These are phyloP conservation scores for Caenorhabditis sp. DNA, from an alignment of 2,888 invertebrate genomes.

Conservation along the genomic window DNA sequence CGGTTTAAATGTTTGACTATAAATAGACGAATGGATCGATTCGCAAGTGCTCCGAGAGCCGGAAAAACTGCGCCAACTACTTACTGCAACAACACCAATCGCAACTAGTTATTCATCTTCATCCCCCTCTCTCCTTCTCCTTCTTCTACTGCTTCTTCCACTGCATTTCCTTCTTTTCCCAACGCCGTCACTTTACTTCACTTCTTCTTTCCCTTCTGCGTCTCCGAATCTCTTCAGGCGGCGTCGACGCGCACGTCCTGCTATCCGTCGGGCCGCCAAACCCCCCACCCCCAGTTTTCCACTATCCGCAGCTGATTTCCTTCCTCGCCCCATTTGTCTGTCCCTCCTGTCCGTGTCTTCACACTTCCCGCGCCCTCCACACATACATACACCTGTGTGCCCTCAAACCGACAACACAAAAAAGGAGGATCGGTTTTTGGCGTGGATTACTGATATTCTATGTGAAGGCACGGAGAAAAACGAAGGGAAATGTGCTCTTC, in stretches of 20 bases:
- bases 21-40: not conserved
- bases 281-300: not conserved
- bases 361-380: not conserved
- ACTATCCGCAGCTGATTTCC: constrained; percentile 56
- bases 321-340: constrained; percentile 33
- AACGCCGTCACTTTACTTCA: constrained; percentile 40
- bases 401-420: not conserved
- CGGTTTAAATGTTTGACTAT: too few species aligned
- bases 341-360: constrained; percentile 16
- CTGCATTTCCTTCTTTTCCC: not conserved
- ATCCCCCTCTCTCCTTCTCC: constrained; percentile 21
- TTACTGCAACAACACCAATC: constrained; percentile 17
- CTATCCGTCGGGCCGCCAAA: constrained; percentile 18
- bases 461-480: not conserved
- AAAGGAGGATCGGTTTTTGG: not conserved
- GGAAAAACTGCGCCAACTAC: constrained; percentile 13
- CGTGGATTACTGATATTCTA: not conserved
- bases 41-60: not conserved
- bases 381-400: not conserved
- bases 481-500: constrained; percentile 34
- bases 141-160: not conserved
- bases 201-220: not conserved
- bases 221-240: constrained; percentile 11
- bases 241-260: constrained; percentile 42
- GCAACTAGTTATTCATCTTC: constrained; percentile 50